Evolutionary conservation across 2,888 invertebrate genomes (phyloP), one percentile per base, ranked within the genome.

Genomic region (Drosophila rubida): DNA sequence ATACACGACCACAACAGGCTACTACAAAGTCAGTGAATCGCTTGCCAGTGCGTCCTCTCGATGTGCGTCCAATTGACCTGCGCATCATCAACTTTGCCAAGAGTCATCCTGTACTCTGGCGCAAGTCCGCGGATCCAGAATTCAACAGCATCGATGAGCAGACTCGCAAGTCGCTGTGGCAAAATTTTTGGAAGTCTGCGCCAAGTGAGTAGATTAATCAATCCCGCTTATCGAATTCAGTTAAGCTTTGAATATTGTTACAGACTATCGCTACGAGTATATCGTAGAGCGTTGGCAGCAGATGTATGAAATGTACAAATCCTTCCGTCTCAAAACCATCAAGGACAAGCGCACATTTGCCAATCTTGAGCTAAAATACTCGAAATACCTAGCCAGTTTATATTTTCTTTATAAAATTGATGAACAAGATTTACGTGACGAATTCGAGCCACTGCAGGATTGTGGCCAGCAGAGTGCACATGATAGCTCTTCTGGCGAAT

Each of bases 291-390:
- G 90, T 14, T 90, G 90, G 90, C 78, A 87, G 32, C 87, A 90
- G 68, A 86, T 90, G 74, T 90, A 91, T 50, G 90, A 90, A 70
- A 90, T 90, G 90, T 90, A 91, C 63, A 90, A 91, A 68, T 86
- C 90, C 7, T 90, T 90, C 69, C 90, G 90, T 4, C 70, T 90
- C 1, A 90, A 90, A 68, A 84, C 81, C 8, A 91, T 91, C 9
- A 90, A 89, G 65, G 78, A 89, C 50, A 74, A 82, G 25, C 69
- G 60, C 2, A 78, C 67, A 3, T 82, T 90, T 60, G 81, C 87
- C 0, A 88, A 86, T 57, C 72, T 90, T 2, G 90, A 90, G 61
- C 61, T 90, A 0, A 90, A 90, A 49, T 91, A 90, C 57, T 90
- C 90, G 0, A 90, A 90, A 77, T 90, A 91, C 69, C 69, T 90